A percentile compares a stretch with the other conserved stretches of the same genome.
Evolutionary conservation across 2,888 invertebrate genomes (phyloP).

Genomic region (Eristalis tenax): DNA sequence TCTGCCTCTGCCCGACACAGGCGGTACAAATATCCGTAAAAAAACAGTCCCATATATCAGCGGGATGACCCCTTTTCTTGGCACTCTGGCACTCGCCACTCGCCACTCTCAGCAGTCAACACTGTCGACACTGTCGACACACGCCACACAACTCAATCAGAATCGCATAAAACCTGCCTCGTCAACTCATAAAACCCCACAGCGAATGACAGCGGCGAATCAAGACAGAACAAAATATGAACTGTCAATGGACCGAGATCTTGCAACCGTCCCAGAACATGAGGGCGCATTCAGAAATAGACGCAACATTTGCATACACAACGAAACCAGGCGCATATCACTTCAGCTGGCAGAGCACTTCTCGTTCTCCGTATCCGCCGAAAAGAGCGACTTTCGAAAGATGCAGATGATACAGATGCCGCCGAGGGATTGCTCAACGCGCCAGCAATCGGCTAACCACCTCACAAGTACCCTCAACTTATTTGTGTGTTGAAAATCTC

Average conservation of each 20-base stretch:
- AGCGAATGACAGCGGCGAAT: conserved; percentile 18
- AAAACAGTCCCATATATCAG: conserved; percentile 36
- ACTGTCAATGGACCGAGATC: conserved; percentile 34
- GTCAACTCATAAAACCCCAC: conserved; percentile 11
- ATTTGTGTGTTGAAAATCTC: conserved; percentile 3
- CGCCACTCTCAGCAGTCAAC: neutral
- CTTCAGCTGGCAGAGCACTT: neutral
- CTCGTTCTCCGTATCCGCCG: neutral
- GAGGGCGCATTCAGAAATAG: conserved; percentile 35
- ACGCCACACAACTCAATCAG: conserved; percentile 27
- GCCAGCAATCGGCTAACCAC: conserved; percentile 26
- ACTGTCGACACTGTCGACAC: neutral
- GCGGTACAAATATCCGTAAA: conserved; percentile 30
- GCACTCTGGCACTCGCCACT: neutral
- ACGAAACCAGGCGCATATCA: conserved; percentile 4
- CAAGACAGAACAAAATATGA: conserved; percentile 41
- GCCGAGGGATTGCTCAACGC: conserved; percentile 36
- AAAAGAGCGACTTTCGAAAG: conserved; percentile 23
- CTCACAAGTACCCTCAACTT: conserved; percentile 32
- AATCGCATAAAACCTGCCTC: conserved; percentile 43
- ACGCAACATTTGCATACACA: conserved; percentile 18
- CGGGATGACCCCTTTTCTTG: conserved; percentile 28
- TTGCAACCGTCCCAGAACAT: conserved; percentile 5
- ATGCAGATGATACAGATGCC: neutral
- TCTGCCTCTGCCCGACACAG: conserved; percentile 17